Base-by-base conservation (phyloP, 2,888 invertebrate species). In the Polydrusus pterygomalis region DNA sequence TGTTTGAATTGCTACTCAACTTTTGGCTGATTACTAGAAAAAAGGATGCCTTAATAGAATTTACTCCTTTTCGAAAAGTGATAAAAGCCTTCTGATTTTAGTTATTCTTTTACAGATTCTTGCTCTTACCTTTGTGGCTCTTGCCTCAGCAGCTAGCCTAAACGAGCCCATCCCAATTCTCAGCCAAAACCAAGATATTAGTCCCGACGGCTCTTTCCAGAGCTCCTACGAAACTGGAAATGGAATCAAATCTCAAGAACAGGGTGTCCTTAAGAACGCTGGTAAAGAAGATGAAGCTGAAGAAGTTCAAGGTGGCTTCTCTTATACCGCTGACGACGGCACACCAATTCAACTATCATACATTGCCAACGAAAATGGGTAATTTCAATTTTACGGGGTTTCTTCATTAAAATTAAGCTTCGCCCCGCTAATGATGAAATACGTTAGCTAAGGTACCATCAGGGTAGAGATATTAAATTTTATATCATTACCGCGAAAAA, bases 151-250 rank as follows among this genome's bases (percentile, higher is more conserved):
- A 54, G 84, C 82, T 40, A 77, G 80, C 34, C 17, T 49, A 10
- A n/a, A 43, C n/a, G 30, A 65, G 69, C 83, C 79, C 18, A 81
- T 84, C 68, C 84, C 84, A 49, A 86, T 86, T 60, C 34, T 86
- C 13, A 83, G 82, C 13, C 85, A 85, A 74, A 80, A 81, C 20
- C 85, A 85, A 72, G 89, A 89, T 74, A 83, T 86, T 18, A 84
- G 87, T 45, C 86, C 88, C n/a, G 89, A 90, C 47, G 90, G 90
- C 8, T 84, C 87, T 13, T 90, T 89, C 83, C 80, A 79, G 25
- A 87, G 77, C 11, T 78, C 82, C 38, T 91, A 88, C 81, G 89
- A 90, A 81, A 90, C 90, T 25, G 90, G 88, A 8, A 90, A 91
- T 78, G 90, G 90, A 30, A 83, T 83, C 34, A 54, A 82, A 0